Base-by-base conservation (phyloP, 37 sponge, comb jelly and placozoan species). In the Petrosia ficiformis region DNA sequence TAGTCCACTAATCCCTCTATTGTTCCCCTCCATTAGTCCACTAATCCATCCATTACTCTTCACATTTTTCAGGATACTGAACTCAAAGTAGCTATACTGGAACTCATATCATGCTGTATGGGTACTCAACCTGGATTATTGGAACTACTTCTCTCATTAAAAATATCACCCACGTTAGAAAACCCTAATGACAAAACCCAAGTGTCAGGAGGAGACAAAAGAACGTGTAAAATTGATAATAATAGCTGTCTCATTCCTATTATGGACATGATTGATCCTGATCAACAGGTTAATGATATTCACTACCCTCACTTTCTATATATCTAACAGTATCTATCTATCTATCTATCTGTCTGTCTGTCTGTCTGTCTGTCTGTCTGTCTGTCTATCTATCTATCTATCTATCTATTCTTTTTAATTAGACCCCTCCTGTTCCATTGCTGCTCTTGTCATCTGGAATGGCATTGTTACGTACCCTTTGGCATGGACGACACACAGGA, bases 111-210 rank as follows among this genome's bases (percentile, higher is more conserved):
- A 22, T 72, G 41, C 29, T 63, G 80, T 6, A 61, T 88, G 8
- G 43, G 41, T 30, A 82, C 86, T 3, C 93, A 92, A 78, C 93
- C 93, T 1, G 90, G 85, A 16, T 74, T 92, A 67, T 71, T 72
- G 52, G 93, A 92, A 58, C 74, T 92, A 57, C 87, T 92, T 41
- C 85, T 92, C 42, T 67, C 38, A 14, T 43, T 89, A 35, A 67
- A 31, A 73, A 39, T 77, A 0, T 58, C 4, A 36, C 59, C 64
- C 44, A 65, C 32, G 65, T 36, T 65, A 82, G 70, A 38, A 70
- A 35, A 48, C 8, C 8, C 14, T 19, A 48, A 48, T 48, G 54
- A 48, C 14, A 48, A 48, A 14, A 48, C 54, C 54, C n/a, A n/a
- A n/a, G n/a, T n/a, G n/a, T n/a, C n/a, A n/a, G n/a, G n/a, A n/a